phyloP scores from a whole-genome alignment of 2,888 invertebrate genomes.

The Tinea semifulvella region DNA sequence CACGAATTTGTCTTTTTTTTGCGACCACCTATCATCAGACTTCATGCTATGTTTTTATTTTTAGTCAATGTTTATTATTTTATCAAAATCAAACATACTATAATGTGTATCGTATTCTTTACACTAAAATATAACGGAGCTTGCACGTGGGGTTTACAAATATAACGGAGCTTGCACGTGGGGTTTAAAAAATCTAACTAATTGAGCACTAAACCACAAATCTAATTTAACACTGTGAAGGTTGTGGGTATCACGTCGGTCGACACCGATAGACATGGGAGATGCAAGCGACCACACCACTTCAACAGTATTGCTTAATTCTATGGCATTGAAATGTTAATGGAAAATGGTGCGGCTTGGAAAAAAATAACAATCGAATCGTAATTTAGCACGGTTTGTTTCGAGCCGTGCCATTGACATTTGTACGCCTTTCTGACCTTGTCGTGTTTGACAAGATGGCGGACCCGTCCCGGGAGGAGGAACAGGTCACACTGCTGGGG shows the following conservation, averaged over 20 bases:
- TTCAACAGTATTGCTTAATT: background rate
- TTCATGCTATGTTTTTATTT: slow-evolving; percentile 17
- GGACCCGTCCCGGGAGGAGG: slow-evolving; percentile 95
- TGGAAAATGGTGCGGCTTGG: background rate
- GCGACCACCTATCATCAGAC: slow-evolving; percentile 16
- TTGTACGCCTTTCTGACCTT: slow-evolving; percentile 74
- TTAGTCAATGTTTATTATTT: slow-evolving; percentile 31
- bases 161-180: slow-evolving; percentile 6
- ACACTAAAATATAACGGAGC: background rate
- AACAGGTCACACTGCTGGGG: slow-evolving; percentile 94
- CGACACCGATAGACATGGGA: background rate
- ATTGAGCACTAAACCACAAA: slow-evolving; percentile 10
- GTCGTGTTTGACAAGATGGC: slow-evolving; percentile 88
- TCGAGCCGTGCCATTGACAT: slow-evolving; percentile 65
- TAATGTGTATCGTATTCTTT: background rate
- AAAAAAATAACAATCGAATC: slow-evolving; percentile 9
- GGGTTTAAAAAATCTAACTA: background rate
- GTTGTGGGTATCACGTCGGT: background rate
- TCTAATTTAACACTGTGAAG: slow-evolving; percentile 9
- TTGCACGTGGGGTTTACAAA: background rate
- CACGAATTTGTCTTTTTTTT: slow-evolving; percentile 24
- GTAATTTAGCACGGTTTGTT: slow-evolving; percentile 25
- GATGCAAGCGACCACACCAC: slow-evolving; percentile 2
- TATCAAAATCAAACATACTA: slow-evolving; percentile 16
- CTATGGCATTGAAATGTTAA: slow-evolving; percentile 10